Conservation (phyloP, 2,113 vertebrate species). For the Labeo rohita region DNA sequence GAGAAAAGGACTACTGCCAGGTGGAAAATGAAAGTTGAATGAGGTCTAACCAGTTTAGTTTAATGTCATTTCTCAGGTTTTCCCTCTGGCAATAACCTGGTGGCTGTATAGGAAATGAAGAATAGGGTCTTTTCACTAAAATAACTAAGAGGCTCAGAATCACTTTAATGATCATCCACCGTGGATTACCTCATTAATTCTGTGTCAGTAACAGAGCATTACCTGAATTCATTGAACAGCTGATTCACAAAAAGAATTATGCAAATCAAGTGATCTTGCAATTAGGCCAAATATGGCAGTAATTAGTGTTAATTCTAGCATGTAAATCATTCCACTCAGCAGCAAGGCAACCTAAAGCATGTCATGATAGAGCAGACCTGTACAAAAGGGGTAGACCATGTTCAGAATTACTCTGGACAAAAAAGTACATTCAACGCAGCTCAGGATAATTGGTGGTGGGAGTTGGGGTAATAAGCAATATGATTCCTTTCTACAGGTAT, state of each 20-base stretch:
- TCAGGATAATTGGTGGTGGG: not conserved
- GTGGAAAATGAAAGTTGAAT: not conserved
- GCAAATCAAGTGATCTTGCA: constrained; percentile 25
- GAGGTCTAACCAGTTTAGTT: constrained; percentile 10
- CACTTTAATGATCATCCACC: constrained; percentile 15
- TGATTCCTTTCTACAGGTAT: not conserved
- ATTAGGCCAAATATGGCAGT: constrained; percentile 33
- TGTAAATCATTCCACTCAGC: constrained; percentile 27
- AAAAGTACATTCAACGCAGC: not conserved
- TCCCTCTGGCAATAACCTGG: not conserved
- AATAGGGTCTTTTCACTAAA: not conserved
- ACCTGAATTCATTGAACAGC: constrained; percentile 42
- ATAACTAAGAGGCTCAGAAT: constrained; percentile 8
- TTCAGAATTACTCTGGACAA: not conserved
- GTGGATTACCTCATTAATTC: constrained; percentile 31
- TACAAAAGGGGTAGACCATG: not conserved
- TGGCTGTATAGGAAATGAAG: not conserved
- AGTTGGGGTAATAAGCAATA: not conserved
- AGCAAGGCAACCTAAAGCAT: constrained; percentile 12
- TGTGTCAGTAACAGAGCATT: constrained; percentile 16
- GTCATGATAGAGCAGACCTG: not conserved
- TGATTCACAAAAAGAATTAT: constrained; percentile 20
- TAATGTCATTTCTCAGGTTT: not conserved
- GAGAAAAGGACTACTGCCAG: not conserved
- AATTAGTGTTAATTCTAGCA: constrained; percentile 41